A percentile compares a stretch with the other conserved stretches of the same genome.
phyloP scores from a whole-genome alignment of 2,888 invertebrate species.

The Metellina segmentata region DNA sequence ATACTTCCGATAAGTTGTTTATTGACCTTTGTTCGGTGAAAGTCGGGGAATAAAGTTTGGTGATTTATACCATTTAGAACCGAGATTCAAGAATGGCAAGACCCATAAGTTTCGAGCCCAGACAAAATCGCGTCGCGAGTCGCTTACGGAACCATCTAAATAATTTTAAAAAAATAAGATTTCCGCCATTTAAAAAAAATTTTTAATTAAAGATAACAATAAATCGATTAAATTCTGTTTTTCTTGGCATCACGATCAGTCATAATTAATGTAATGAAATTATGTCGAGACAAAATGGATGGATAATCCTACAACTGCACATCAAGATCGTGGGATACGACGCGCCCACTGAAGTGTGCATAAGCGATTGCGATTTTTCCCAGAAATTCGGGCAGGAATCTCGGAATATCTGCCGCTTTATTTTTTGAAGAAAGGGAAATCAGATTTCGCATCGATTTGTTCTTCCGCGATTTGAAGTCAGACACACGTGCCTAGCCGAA shows the following conservation, averaged over 20 bases:
- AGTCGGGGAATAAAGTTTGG: neutral
- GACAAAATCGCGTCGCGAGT: too few species aligned
- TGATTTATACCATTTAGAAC: too few species aligned
- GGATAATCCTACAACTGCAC: neutral
- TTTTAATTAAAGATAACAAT: too few species aligned
- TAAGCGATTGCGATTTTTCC: neutral
- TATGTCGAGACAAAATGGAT: too few species aligned
- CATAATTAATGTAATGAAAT: neutral
- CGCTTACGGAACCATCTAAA: too few species aligned
- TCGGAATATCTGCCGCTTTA: neutral
- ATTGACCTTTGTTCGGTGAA: neutral
- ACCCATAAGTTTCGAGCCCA: too few species aligned
- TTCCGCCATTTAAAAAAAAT: too few species aligned
- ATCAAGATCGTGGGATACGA: neutral
- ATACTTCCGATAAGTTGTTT: neutral
- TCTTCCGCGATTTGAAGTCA: constrained; percentile 23
- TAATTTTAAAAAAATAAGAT: too few species aligned
- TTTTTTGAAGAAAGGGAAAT: constrained; percentile 31
- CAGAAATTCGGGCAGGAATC: neutral
- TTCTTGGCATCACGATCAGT: neutral
- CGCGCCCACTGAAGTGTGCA: neutral
- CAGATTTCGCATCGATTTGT: constrained; percentile 13
- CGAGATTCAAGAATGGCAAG: too few species aligned
- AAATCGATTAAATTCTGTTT: neutral
- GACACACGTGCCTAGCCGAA: constrained; percentile 35